Base-by-base conservation (phyloP, 92 coral and sea anemone genomes). In the Palythoa heliodiscus region DNA sequence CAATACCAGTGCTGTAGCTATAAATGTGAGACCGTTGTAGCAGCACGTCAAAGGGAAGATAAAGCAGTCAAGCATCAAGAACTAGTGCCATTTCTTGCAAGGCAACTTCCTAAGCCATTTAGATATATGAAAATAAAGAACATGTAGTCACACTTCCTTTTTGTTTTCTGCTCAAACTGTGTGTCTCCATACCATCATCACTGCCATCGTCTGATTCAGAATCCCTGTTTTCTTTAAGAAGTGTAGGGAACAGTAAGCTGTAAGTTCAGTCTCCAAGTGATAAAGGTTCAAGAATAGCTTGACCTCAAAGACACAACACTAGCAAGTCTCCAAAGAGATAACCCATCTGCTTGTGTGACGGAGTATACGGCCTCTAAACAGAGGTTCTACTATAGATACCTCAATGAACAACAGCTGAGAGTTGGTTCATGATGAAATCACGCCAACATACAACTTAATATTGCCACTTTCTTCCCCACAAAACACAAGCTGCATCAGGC, bases 181-280 rank as follows among this genome's bases (percentile, higher is more conserved):
- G 71, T 80, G 47, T 70, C 84, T 80, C 74, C 50, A 40, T 80
- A 80, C 72, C 84, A 80, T 70, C 53, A 24, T 61, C 50, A 63
- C 84, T 80, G 73, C 50, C 73, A 60, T 80, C 84, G 17, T 80
- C 84, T 80, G 84, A 80, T 80, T 80, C 74, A 58, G 84, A 80
- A 58, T 58, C 84, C 72, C 20, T 58, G 29, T 80, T 73, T 24
- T 58, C 52, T 80, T n/a, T 19, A 77, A 35, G 52, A 80, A 13
- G 84, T 60, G 73, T 24, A 80, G 35, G 73, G 1, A 80, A 80
- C 71, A 80, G 52, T 50, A 80, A 80, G 20, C 3, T 80, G 20
- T 60, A 38, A 60, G 19, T 52, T 20, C n/a, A 29, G 75, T 40
- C 75, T 70, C 13, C 40, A 25, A 70, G 75, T 70, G 39, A 40